Evolutionary conservation across 2,113 vertebrate genomes (phyloP), one percentile per base, ranked within the genome.

Genomic region (Lophotis ruficrista): DNA sequence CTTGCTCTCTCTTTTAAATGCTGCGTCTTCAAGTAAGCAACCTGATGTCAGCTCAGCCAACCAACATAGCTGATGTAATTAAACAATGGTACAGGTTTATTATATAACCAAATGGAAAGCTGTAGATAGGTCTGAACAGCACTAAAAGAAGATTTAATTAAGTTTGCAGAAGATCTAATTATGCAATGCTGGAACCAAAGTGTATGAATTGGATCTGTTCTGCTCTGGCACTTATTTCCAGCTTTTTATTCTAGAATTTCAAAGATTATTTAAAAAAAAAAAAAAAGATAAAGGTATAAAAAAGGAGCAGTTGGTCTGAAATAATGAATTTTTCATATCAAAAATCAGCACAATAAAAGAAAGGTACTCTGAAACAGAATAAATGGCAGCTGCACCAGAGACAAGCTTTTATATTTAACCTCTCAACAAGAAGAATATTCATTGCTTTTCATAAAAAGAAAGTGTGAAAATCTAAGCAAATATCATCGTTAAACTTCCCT

Each of bases 141-240:
- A 64, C 78, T 90, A 87, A 92, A 94, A 92, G 89, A 88, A 90
- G 76, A 93, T 96, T 97, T 95, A 97, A 96, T 96, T 96, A 96
- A 89, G 60, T 94, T 85, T 88, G 58, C 54, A 82, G 81, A 85
- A 90, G 81, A 89, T 89, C 82, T 96, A 94, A 96, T 97, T 97
- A 97, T 75, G 83, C 78, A 82, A 79, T n/a, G 41, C 51, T 93
- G 62, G 25, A 92, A 94, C 72, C 48, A 71, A 83, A 93, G 56
- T 13, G 23, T 71, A 60, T 0, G 11, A 92, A 92, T 57, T 75
- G 56, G 72, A 89, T 94, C 86, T 84, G 73, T 60, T 95, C 92
- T 84, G 83, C 50, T 87, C 70, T 79, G 92, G 47, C 86, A 90
- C 65, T 87, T 91, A 53, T 66, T 91, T 76, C 62, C 35, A 92